phyloP scores from a whole-genome alignment of 2,888 invertebrate species.

The Drepanosiphum platanoidis region DNA sequence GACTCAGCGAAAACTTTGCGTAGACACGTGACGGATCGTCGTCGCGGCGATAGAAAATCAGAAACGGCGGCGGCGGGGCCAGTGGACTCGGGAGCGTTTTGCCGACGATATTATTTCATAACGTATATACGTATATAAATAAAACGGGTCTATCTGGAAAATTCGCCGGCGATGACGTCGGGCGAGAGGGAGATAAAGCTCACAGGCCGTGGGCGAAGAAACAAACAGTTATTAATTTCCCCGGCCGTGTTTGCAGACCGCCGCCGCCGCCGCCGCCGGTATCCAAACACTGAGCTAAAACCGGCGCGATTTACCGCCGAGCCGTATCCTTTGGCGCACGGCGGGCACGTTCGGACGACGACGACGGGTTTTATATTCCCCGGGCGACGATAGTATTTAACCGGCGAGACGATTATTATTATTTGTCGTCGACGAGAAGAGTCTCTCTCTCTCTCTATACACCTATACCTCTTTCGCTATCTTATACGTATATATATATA shows the following conservation, averaged over 20 bases:
- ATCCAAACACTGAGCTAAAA: constrained; percentile 20
- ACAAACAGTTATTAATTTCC: constrained; percentile 50
- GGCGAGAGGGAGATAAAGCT: neutral
- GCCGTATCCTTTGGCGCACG: neutral
- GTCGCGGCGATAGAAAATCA: too few species aligned
- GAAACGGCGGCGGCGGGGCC: too few species aligned
- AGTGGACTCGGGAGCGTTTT: too few species aligned
- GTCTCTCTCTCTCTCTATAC: too few species aligned
- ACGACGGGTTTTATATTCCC: constrained; percentile 9
- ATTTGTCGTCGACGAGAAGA: constrained; percentile 44
- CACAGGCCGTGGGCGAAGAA: neutral
- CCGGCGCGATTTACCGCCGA: neutral
- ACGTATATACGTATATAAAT: too few species aligned
- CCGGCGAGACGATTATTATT: constrained; percentile 29
- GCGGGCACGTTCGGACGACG: neutral
- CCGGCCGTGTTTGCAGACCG: constrained; percentile 23
- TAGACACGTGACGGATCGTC: too few species aligned
- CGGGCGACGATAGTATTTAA: neutral
- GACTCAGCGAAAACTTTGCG: too few species aligned
- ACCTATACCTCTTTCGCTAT: neutral
- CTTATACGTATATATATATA: constrained; percentile 3
- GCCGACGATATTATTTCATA: neutral
- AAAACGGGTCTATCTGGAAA: neutral
- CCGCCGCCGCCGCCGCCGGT: neutral
- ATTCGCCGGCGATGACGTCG: neutral